Conservation (phyloP, 2,797 vertebrate genomes). For the Acanthurus tractus region DNA sequence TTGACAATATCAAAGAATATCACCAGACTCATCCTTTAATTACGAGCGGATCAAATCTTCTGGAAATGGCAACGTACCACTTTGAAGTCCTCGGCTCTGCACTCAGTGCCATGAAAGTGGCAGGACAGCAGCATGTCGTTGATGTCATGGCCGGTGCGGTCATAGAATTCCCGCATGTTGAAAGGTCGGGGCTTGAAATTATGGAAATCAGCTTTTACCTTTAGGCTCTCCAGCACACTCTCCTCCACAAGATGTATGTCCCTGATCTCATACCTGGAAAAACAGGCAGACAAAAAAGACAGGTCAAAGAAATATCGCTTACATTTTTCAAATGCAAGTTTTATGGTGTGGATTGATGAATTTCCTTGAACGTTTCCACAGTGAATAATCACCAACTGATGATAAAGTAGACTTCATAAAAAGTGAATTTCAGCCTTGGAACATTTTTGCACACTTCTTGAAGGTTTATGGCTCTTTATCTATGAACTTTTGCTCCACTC, state of each 20-base stretch:
- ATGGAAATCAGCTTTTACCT: conserved; percentile 96
- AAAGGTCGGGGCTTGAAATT: conserved; percentile 97
- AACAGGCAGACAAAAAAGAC: not conserved
- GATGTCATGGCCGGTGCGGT: conserved; percentile 96
- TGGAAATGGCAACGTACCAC: conserved; percentile 87
- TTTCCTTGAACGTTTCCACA: conserved; percentile 26
- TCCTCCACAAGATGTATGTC: conserved; percentile 95
- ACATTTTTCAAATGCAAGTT: conserved; percentile 23
- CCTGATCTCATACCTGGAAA: conserved; percentile 93
- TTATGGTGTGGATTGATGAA: conserved; percentile 9
- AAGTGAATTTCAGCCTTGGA: conserved; percentile 25
- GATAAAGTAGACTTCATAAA: conserved; percentile 34
- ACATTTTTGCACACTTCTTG: conserved; percentile 17
- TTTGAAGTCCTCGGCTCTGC: conserved; percentile 94
- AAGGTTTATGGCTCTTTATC: conserved; percentile 32
- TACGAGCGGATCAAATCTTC: not conserved
- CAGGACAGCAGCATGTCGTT: conserved; percentile 96
- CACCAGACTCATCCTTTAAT: conserved; percentile 1
- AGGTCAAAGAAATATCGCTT: conserved; percentile 16
- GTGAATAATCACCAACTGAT: conserved; percentile 23
- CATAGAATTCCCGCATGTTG: conserved; percentile 98
- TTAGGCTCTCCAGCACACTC: conserved; percentile 94
- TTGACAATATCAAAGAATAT: not conserved
- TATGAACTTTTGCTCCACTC: conserved; percentile 28
- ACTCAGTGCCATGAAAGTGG: conserved; percentile 92